phyloP scores from a whole-genome alignment of 2,888 invertebrate species.

The Timema cristinae region DNA sequence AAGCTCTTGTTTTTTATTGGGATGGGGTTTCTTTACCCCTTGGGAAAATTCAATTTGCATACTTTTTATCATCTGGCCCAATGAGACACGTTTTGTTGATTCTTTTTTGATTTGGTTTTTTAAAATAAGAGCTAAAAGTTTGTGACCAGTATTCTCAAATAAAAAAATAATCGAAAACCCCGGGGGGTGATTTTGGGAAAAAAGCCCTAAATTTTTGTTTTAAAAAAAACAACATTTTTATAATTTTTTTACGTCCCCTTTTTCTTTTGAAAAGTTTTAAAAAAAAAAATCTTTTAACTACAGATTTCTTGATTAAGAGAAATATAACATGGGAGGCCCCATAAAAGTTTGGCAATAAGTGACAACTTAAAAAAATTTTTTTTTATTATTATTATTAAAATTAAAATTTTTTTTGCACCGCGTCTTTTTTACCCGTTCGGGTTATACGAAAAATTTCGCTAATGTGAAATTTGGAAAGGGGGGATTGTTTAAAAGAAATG shows the following conservation, averaged over 20 bases:
- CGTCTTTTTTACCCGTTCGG: too few species aligned
- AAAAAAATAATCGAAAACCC: slow-evolving; percentile 29
- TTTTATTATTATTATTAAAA: too few species aligned
- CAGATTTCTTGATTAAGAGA: slow-evolving; percentile 27
- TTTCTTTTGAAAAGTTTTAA: slow-evolving; percentile 33
- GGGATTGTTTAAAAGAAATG: too few species aligned
- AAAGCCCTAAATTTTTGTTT: slow-evolving; percentile 28
- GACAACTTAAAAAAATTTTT: too few species aligned
- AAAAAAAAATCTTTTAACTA: slow-evolving; percentile 31
- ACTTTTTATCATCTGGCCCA: slow-evolving; percentile 30
- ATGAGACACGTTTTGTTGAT: slow-evolving; percentile 23
- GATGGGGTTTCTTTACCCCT: slow-evolving; percentile 32
- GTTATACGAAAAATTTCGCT: too few species aligned
- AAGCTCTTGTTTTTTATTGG: slow-evolving; percentile 35
- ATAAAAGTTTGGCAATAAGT: slow-evolving; percentile 17
- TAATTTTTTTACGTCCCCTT: slow-evolving; percentile 33
- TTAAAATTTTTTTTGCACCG: too few species aligned
- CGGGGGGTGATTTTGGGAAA: slow-evolving; percentile 30
- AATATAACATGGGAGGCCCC: slow-evolving; percentile 30
- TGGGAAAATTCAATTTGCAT: slow-evolving; percentile 36
- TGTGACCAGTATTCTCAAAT: slow-evolving; percentile 35
- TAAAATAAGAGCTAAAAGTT: slow-evolving; percentile 30
- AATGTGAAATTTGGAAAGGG: too few species aligned
- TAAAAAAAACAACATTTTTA: slow-evolving; percentile 28
- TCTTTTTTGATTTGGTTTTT: slow-evolving; percentile 30